Evolutionary conservation across 2,888 invertebrate genomes (phyloP), one percentile per base, ranked within the genome.

Genomic region (Exocentrus adspersus): DNA sequence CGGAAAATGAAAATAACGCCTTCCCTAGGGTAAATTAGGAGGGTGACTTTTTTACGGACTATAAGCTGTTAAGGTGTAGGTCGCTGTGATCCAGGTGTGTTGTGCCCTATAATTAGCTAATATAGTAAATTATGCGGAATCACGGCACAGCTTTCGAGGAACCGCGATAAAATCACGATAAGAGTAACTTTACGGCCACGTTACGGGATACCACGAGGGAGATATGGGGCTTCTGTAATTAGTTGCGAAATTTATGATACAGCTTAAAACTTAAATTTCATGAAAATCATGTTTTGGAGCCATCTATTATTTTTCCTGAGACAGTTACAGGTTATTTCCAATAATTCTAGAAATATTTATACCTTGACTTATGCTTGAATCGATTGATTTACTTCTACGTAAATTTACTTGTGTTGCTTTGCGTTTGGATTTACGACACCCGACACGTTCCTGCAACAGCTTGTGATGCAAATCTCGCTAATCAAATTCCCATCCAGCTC

Each of bases 121-220:
- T 43, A 54, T 43, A 28, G 10, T 42, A 16, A 45, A 30, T 54
- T 54, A 54, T 45, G 43, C 43, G 30, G 17, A 54, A 54, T 54
- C 54, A 45, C 54, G 14, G 43, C 42, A 45, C 17, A 14, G 12
- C 20, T 37, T 54, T 28, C 16, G 21, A 30, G 20, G 21, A 19
- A 2, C 51, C 10, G 17, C 16, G 43, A 48, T 48, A 48, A 48
- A 48, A 48, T 48, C 24, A 48, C 24, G 14, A 12, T 16, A 1
- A 48, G 12, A 10, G 10, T 37, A 45, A 45, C 9, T 45, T 45
- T 45, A 45, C n/a, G n/a, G 37, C 4, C n/a, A 12, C 14, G n/a
- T n/a, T n/a, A n/a, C n/a, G 37, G 37, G 2, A 7, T 24, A 7
- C 7, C 3, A 5, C 24, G 24, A 7, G 24, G 24, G 24, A 7